phyloP scores from a whole-genome alignment of 2,797 vertebrate genomes.

The Macroramphosus scolopax region DNA sequence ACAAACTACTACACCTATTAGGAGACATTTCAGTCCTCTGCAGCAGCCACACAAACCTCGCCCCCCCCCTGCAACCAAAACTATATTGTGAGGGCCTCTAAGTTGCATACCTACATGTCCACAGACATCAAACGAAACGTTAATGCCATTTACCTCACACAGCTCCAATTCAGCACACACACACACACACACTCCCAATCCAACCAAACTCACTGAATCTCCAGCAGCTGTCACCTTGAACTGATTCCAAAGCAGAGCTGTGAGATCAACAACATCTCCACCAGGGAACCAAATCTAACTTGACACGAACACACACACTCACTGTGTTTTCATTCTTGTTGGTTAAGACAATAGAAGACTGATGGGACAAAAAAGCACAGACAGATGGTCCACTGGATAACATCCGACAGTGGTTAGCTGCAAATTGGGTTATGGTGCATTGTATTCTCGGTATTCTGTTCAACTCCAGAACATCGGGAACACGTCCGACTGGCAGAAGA shows the following conservation, averaged over 20 bases:
- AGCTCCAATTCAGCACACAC: too few species aligned
- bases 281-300: constrained; percentile 30
- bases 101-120: constrained; percentile 8
- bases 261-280: constrained; percentile 37
- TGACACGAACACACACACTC: constrained; percentile 16
- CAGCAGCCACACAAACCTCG: constrained; percentile 1
- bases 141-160: too few species aligned
- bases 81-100: too few species aligned
- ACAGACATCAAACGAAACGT: constrained; percentile 11
- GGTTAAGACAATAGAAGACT: constrained; percentile 49
- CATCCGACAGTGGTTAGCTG: constrained; percentile 22
- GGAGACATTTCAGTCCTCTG: constrained; percentile 10
- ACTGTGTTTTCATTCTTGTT: constrained; percentile 53
- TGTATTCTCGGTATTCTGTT: constrained; percentile 9
- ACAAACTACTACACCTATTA: too few species aligned
- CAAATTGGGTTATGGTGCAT: constrained; percentile 25
- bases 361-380: constrained; percentile 40
- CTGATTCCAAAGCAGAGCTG: constrained; percentile 60
- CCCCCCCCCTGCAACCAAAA: too few species aligned
- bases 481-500: not conserved
- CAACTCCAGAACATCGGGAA: constrained; percentile 11
- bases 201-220: constrained; percentile 62
- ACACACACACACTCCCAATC: too few species aligned
- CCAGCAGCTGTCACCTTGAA: constrained; percentile 71
- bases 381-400: constrained; percentile 49